Conservation (phyloP, 2,797 vertebrate genomes). For the Kryptopterus vitreolus region DNA sequence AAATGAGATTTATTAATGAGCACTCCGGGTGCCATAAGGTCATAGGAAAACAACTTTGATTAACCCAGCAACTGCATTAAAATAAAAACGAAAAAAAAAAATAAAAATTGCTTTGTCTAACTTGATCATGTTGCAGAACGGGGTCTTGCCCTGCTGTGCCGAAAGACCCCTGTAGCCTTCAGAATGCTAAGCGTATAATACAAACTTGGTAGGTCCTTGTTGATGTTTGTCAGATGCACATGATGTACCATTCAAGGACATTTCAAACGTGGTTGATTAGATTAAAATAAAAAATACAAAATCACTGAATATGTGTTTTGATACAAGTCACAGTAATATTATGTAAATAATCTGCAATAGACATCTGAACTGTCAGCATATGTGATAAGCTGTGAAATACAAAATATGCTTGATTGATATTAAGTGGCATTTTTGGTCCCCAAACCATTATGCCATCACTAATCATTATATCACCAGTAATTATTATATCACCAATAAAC, state of each 20-base stretch:
- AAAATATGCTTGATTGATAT: not conserved
- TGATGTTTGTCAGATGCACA: not conserved
- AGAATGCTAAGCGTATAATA: not conserved
- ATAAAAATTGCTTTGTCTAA: not conserved
- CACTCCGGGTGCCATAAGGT: slow-evolving; percentile 29
- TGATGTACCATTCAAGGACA: not conserved
- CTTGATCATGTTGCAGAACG: not conserved
- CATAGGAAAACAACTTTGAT: slow-evolving; percentile 38
- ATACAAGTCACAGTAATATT: not conserved
- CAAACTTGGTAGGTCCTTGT: not conserved
- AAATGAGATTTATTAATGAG: slow-evolving; percentile 55
- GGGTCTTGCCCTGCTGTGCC: not conserved
- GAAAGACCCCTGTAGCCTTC: not conserved
- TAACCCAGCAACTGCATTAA: slow-evolving; percentile 31
- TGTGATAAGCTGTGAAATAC: not conserved
- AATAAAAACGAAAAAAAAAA: slow-evolving; percentile 4
- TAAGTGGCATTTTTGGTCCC: not conserved
- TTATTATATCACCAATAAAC: too few relatives aligned
- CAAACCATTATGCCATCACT: too few relatives aligned
- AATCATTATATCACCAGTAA: too few relatives aligned
- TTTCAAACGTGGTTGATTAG: not conserved
- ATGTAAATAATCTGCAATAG: not conserved
- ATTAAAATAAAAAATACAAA: not conserved
- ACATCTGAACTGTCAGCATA: not conserved
- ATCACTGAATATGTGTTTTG: not conserved